Evolutionary conservation across 2,113 vertebrate species (phyloP).

Genomic region (Oryzias woworae): DNA sequence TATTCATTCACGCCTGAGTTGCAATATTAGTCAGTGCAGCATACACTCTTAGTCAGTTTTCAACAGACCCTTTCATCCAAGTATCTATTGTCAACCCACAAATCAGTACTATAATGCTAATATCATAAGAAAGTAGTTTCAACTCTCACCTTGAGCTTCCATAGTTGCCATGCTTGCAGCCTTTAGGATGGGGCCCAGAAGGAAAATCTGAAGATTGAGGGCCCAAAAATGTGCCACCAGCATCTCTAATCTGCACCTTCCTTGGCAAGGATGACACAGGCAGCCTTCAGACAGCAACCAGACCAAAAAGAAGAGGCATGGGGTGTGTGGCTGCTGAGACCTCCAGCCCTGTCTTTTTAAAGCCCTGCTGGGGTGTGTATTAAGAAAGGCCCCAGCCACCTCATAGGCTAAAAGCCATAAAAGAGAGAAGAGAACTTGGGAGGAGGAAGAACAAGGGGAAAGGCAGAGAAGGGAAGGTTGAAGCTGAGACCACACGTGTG

Average conservation of each 20-base stretch:
- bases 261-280: constrained; percentile 38
- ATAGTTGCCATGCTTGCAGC: constrained; percentile 25
- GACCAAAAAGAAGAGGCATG: constrained; percentile 26
- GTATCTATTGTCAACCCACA: too few species aligned
- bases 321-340: constrained; percentile 62
- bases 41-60: constrained; percentile 3
- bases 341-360: constrained; percentile 77
- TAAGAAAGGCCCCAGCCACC: constrained; percentile 70
- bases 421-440: constrained; percentile 53
- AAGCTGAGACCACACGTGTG: constrained; percentile 67
- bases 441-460: constrained; percentile 40
- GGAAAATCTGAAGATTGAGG: constrained; percentile 46
- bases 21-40: constrained; percentile 1
- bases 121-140: background rate
- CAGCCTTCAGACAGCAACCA: constrained; percentile 33
- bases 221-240: constrained; percentile 35
- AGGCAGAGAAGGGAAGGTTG: constrained; percentile 25
- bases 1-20: constrained; percentile 31
- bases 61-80: constrained; percentile 22
- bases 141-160: constrained; percentile 71
- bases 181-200: constrained; percentile 59
- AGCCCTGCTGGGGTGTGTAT: constrained; percentile 75
- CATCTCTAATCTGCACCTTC: constrained; percentile 58
- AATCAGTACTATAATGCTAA: too few species aligned
- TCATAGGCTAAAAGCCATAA: constrained; percentile 73